Base-by-base conservation (phyloP, 2,888 invertebrate species). In the Crematogaster levior region DNA sequence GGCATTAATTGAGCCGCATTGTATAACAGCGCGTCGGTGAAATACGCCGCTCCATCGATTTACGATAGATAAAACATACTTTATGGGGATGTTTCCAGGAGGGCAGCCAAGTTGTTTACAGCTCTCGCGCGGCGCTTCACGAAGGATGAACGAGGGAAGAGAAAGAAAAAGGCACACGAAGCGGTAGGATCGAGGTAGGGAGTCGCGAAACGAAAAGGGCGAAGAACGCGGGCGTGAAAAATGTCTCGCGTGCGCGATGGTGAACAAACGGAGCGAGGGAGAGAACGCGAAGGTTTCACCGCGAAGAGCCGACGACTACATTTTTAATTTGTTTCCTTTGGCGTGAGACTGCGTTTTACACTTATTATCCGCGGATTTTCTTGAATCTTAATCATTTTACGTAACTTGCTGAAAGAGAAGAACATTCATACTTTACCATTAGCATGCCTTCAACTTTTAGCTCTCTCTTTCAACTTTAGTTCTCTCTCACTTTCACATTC, bases 1-100 rank as follows among this genome's bases (percentile, higher is more conserved):
- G 94, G 93, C 94, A 94, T 94, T 94, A 94, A 94, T 94, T 94
- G 93, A 94, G 93, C 94, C 91, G 92, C 93, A 93, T 93, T 93
- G 93, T 94, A 91, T 91, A 91, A 93, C 90, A 86, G 88, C 85
- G 89, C 74, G 85, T 75, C 91, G 91, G 92, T 93, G 92, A 93
- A 94, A 93, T 92, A 93, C 92, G 90, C 92, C 91, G 91, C 90
- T 84, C 90, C 93, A 93, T 94, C 94, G 94, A 94, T 94, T 94
- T 93, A 94, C 93, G 94, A 93, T 93, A 92, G 94, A 94, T 94
- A 94, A 93, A 93, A 93, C 91, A 92, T 93, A 93, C 92, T 94
- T 94, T 94, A 94, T 93, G 93, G 93, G 93, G 93, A 93, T 93
- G 92, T 93, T 93, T 92, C 92, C 91, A 70, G 70, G 92, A 91